phyloP scores from a whole-genome alignment of 2,113 vertebrate genomes.

The Ictalurus punctatus region DNA sequence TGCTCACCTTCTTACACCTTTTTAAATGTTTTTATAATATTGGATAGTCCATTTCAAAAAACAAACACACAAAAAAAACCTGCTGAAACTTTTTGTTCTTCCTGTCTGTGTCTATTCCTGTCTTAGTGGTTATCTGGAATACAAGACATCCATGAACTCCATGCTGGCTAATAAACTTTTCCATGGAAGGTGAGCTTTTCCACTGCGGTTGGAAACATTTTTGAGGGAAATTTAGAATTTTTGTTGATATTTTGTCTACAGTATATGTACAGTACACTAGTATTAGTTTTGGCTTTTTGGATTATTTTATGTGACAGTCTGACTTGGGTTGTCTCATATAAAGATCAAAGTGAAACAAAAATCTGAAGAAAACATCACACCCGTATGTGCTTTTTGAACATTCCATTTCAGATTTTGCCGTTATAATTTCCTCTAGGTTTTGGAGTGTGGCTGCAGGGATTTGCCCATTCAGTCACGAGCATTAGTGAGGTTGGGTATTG shows the following conservation, averaged over 20 bases:
- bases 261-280: conserved; percentile 24
- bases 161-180: conserved; percentile 93
- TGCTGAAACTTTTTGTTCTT: conserved; percentile 49
- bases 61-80: background rate
- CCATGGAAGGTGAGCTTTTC: conserved; percentile 85
- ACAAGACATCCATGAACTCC: conserved; percentile 94
- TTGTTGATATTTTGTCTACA: conserved; percentile 64
- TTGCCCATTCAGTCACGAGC: background rate
- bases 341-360: background rate
- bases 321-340: conserved; percentile 13
- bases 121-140: conserved; percentile 83
- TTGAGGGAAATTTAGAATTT: conserved; percentile 61
- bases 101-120: conserved; percentile 51
- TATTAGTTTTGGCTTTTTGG: conserved; percentile 59
- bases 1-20: background rate
- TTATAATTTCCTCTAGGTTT: background rate
- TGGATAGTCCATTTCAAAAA: background rate
- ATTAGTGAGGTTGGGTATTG: background rate
- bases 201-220: conserved; percentile 65
- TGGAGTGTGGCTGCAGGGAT: background rate
- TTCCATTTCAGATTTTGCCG: background rate
- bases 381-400: background rate
- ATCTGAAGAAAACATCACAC: background rate
- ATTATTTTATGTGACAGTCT: conserved; percentile 35
- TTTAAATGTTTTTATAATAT: background rate